Percentiles rank a stretch among this genome's conserved stretches.
phyloP scores from a whole-genome alignment of 2,113 vertebrate genomes.

The Epinephelus cyanopodus region DNA sequence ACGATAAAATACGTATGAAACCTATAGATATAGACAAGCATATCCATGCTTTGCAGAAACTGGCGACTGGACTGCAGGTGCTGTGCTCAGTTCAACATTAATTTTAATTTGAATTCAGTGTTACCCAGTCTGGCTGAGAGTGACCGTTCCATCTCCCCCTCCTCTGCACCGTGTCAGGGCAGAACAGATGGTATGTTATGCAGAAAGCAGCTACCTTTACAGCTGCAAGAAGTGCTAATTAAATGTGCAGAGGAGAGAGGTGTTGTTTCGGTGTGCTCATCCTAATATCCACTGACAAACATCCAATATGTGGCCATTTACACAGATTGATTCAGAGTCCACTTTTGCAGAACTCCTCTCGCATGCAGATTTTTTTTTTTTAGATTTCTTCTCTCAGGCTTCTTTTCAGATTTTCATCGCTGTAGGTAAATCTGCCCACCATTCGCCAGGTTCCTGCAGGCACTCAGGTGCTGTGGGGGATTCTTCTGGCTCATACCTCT shows the following conservation, averaged over 20 bases:
- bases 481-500: conserved; percentile 30
- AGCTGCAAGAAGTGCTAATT: conserved; percentile 58
- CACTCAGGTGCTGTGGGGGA: conserved; percentile 5
- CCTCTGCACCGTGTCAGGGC: conserved; percentile 13
- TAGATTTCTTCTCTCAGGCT: not conserved
- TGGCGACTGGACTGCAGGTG: not conserved
- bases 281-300: conserved; percentile 43
- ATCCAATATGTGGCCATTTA: conserved; percentile 37
- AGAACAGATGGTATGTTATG: conserved; percentile 50
- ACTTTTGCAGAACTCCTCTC: not conserved
- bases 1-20: too few relatives aligned
- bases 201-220: conserved; percentile 44
- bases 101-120: conserved; percentile 9
- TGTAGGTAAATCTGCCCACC: not conserved
- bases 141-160: conserved; percentile 34
- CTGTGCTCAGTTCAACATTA: conserved; percentile 7
- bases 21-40: not conserved
- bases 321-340: conserved; percentile 35
- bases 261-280: conserved; percentile 23
- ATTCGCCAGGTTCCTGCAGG: conserved; percentile 14
- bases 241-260: conserved; percentile 43
- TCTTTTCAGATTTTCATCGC: not conserved
- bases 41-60: not conserved
- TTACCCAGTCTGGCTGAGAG: conserved; percentile 2
- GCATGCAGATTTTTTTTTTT: too few relatives aligned